Evolutionary conservation across 2,797 vertebrate species (phyloP), one percentile per base, ranked within the genome.

Genomic region (Syngnathus acus): DNA sequence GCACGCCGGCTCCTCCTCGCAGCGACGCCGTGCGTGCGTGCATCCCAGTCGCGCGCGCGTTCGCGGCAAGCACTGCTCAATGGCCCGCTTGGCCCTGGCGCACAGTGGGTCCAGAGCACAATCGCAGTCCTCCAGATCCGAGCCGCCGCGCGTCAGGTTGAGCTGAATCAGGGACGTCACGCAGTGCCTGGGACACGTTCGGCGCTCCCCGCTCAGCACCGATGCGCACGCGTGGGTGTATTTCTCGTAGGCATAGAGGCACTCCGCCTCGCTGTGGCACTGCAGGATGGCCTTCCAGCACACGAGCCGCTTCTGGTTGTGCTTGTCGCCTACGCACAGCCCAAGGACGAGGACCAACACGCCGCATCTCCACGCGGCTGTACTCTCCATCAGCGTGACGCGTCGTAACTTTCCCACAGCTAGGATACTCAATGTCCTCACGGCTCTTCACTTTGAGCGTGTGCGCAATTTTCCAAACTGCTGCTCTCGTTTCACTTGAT

Each of bases 201-300:
- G 82, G 10, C 73, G 79, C 0, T 77, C 82, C 7, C 90, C 89
- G 50, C 4, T 82, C 70, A 98, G 78, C 47, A 97, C 91, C 1
- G 93, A 84, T 0, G 91, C 90, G 80, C 95, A 98, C n/a, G 95
- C 95, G 75, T 94, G 90, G 2, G 86, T 70, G 81, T 97, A 98
- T 83, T 95, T 94, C n/a, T 76, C 91, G 74, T 94, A 98, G 1
- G 95, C 95, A 84, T 95, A 95, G 84, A 89, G 89, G 86, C 95
- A 98, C 65, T 94, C 93, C 45, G 92, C 80, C 83, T 96, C 94
- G 5, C 89, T 88, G 70, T 96, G 94, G 82, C 95, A 97, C 88
- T 93, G 92, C 51, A 96, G 81, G 79, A 95, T 92, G 62, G 95
- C 95, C 86, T 95, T 93, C 95, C 95, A 98, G 89, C 95, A 98